A percentile compares a stretch with the other conserved stretches of the same genome.
These are phyloP conservation scores for Camelus dromedarius DNA, from an alignment of 2,113 vertebrate genomes.

Conservation along the genomic window DNA sequence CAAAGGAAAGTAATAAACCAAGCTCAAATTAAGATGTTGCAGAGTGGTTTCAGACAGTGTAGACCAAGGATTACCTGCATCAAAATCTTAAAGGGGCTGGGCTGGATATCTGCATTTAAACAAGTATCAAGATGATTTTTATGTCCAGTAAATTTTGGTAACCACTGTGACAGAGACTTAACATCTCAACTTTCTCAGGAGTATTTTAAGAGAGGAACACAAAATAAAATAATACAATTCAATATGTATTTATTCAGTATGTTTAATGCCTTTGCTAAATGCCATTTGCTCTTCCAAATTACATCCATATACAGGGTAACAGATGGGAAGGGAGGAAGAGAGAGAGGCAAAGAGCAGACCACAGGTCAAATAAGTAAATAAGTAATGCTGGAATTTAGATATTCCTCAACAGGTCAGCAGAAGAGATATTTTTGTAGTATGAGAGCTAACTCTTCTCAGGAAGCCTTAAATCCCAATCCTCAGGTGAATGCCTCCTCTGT, in stretches of 20 bases:
- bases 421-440: not conserved
- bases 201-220: not conserved
- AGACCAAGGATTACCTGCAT: not conserved
- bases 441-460: not conserved
- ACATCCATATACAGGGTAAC: not conserved
- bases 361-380: not conserved
- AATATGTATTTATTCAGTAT: not conserved
- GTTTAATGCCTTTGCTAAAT: conserved; percentile 23
- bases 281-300: not conserved
- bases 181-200: not conserved
- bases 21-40: not conserved
- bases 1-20: not conserved
- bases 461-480: not conserved
- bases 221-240: conserved; percentile 1
- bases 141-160: not conserved
- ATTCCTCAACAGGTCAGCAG: not conserved
- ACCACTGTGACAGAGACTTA: not conserved
- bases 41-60: not conserved
- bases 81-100: not conserved
- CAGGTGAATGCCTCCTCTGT: not conserved
- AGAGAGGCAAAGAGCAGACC: not conserved
- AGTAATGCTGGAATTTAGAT: not conserved
- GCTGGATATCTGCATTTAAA: not conserved
- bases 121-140: not conserved
- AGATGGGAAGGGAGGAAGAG: not conserved